These are phyloP conservation scores for Polymixis lichenea DNA, from an alignment of 2,888 invertebrate genomes.

Conservation along the genomic window DNA sequence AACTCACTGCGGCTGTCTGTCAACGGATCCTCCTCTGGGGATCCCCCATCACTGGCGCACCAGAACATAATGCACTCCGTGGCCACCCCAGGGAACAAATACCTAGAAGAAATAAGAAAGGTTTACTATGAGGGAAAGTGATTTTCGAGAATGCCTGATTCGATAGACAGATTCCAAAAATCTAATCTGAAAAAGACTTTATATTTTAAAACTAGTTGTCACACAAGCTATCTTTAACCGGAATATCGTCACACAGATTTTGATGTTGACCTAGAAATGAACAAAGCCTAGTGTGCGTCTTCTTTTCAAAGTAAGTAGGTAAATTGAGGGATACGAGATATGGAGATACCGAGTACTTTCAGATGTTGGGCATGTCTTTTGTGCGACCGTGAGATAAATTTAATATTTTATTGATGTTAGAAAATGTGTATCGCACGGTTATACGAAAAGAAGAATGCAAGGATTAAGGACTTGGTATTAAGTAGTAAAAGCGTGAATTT, in stretches of 20 bases:
- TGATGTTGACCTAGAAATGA: conserved; percentile 27
- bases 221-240: background rate
- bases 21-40: no score
- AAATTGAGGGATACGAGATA: conserved; percentile 36
- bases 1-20: no score
- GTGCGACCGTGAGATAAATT: conserved; percentile 16
- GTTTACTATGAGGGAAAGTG: background rate
- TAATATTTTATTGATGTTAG: conserved; percentile 36
- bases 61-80: no score
- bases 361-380: conserved; percentile 20
- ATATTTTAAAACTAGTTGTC: background rate
- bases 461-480: background rate
- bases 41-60: no score
- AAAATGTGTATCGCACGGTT: background rate
- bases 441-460: background rate
- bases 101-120: background rate
- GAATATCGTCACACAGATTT: background rate
- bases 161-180: background rate
- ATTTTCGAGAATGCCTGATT: background rate
- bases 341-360: conserved; percentile 39
- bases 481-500: background rate
- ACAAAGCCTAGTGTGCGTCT: conserved; percentile 14
- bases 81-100: no score
- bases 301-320: conserved; percentile 32
- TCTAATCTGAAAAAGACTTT: background rate